Evolutionary conservation across 2,888 invertebrate genomes (phyloP), one percentile per base, ranked within the genome.

Genomic region (Periphyllus acericola): DNA sequence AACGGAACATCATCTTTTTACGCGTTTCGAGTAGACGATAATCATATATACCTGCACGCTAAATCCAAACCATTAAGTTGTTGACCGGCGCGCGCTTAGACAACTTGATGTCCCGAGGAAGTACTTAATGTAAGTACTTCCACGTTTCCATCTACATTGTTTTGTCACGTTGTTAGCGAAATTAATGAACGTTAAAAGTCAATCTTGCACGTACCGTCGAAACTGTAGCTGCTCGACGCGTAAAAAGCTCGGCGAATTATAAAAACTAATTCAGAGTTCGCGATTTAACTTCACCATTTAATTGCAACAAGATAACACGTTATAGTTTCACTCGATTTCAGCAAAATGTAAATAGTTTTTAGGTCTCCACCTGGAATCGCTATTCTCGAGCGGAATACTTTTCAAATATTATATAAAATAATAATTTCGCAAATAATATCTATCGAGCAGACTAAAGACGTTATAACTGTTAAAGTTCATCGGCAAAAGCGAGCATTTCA

Each of bases 181-280:
- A 29, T 81, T 71, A 82, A 72, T 82, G 71, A 71, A 82, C 52
- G 82, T 9, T 52, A 52, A 82, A 82, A 25, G 82, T 21, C 71
- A 32, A 25, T 72, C n/a, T 82, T 32, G 40, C 82, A 71, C 82
- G 82, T 82, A 71, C 80, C 17, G 25, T 36, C 9, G 29, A 36
- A 71, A 34, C 52, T n/a, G n/a, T n/a, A 34, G 71, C 25, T 71
- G 34, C 52, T 14, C 68, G 60, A 17, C 68, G 34, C 29, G 46
- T 32, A 81, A 81, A 76, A 71, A 46, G 40, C 40, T 40, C n/a
- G 14, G 14, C 14, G 14, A 71, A 75, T 71, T 40, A 21, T 68
- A 34, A 40, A 46, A 81, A 32, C 34, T 40, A 46, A 71, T 81
- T 81, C 46, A 46, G 46, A 66, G 17, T 81, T 40, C 25, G 9